Conservation (phyloP, 2,888 invertebrate species). For the Bombyx huttoni region DNA sequence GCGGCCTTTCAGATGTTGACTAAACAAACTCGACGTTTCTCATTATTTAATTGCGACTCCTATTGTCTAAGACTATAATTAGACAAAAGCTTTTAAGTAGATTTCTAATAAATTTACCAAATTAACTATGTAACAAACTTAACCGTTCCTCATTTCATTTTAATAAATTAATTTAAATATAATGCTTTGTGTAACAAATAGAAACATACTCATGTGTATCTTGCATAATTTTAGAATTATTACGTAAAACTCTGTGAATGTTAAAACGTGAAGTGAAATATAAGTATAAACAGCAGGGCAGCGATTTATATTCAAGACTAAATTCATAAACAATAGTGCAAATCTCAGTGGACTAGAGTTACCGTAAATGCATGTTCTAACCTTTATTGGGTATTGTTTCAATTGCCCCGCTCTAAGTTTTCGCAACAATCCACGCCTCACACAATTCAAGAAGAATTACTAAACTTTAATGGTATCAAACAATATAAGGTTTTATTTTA, state of each 20-base stretch:
- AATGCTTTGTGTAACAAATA: background rate
- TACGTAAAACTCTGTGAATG: background rate
- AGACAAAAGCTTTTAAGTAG: constrained; percentile 51
- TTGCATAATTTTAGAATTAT: background rate
- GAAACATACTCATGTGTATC: background rate
- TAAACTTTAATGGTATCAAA: constrained; percentile 57
- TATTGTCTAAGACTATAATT: constrained; percentile 56
- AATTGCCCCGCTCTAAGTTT: constrained; percentile 38
- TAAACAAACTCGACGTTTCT: constrained; percentile 47
- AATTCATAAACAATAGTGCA: background rate
- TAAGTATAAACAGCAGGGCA: background rate
- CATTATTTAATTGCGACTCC: constrained; percentile 62
- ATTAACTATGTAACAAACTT: background rate
- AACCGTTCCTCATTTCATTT: background rate
- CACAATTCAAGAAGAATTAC: constrained; percentile 38
- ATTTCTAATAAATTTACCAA: constrained; percentile 31
- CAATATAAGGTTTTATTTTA: constrained; percentile 51
- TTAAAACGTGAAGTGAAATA: background rate
- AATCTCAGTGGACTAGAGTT: constrained; percentile 1
- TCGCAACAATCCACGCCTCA: constrained; percentile 29
- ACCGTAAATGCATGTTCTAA: constrained; percentile 27
- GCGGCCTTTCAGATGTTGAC: constrained; percentile 46
- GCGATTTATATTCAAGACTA: background rate
- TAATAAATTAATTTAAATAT: background rate
- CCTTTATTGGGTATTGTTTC: constrained; percentile 42